Evolutionary conservation across 2,888 invertebrate genomes (phyloP).

Genomic region (Drosophila lutescens): DNA sequence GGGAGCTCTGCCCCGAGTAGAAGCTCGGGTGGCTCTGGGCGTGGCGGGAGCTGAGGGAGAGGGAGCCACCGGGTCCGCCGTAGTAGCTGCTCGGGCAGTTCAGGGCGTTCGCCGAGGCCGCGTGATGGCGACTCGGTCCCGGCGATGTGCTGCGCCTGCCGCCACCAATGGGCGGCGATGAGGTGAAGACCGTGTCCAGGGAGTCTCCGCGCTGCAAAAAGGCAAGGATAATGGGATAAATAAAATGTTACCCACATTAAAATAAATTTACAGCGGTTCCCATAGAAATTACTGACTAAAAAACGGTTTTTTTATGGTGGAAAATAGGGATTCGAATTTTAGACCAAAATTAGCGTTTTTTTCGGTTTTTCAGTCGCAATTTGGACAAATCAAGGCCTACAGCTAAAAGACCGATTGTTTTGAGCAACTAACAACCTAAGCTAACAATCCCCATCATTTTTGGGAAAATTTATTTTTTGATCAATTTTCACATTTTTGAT

Average conservation of each 20-base stretch:
- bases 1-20: constrained; percentile 44
- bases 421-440: too few species aligned
- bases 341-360: too few species aligned
- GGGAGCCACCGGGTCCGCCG: constrained; percentile 55
- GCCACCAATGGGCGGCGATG: constrained; percentile 85
- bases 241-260: neutral
- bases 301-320: too few species aligned
- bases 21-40: constrained; percentile 70
- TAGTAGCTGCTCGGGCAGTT: constrained; percentile 67
- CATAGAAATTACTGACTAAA: too few species aligned
- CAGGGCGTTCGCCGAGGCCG: constrained; percentile 66
- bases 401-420: too few species aligned
- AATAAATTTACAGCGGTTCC: too few species aligned
- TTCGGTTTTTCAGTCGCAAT: too few species aligned
- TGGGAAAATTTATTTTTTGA: too few species aligned
- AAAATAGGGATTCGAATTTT: too few species aligned
- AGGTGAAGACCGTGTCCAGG: constrained; percentile 88
- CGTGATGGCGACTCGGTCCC: constrained; percentile 65
- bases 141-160: constrained; percentile 77
- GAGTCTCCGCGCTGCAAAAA: constrained; percentile 87
- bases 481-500: too few species aligned
- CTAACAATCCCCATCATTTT: neutral
- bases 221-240: neutral
- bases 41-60: constrained; percentile 61
- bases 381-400: too few species aligned